Evolutionary conservation across 2,797 vertebrate species (phyloP).

Genomic region (Acanthiza pusilla): DNA sequence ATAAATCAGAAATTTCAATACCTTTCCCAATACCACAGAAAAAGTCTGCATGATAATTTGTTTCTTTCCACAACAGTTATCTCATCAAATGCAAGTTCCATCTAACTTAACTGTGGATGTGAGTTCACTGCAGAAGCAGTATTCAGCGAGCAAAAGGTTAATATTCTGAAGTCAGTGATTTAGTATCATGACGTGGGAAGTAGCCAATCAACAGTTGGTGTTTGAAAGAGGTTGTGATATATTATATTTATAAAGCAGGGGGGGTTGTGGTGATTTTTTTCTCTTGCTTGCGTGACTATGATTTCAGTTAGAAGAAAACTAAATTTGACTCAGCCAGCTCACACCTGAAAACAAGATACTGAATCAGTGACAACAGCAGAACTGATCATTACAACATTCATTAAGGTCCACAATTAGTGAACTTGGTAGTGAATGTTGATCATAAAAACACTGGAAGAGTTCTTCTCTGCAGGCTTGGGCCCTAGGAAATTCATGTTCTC

Average conservation of each 20-base stretch:
- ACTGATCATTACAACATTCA: neutral
- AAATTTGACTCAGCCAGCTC: neutral
- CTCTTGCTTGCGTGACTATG: neutral
- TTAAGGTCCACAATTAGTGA: neutral
- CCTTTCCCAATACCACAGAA: neutral
- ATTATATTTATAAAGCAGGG: neutral
- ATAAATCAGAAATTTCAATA: constrained; percentile 15
- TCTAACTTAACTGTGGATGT: neutral
- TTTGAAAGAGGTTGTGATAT: neutral
- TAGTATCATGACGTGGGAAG: neutral
- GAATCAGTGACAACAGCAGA: neutral
- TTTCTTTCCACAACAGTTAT: neutral
- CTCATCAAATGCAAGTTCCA: neutral
- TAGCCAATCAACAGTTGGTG: neutral
- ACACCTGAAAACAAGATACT: neutral
- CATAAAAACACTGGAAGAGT: neutral
- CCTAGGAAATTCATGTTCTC: neutral
- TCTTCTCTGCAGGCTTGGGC: neutral
- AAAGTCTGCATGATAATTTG: neutral
- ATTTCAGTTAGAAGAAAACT: neutral
- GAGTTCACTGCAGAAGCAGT: neutral
- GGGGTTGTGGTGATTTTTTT: neutral
- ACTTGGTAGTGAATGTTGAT: neutral
- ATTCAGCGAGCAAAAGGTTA: neutral
- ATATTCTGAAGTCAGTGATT: neutral